Evolutionary conservation across 1,140 invertebrate species (phyloP).

Genomic region (Ridgeia piscesae): DNA sequence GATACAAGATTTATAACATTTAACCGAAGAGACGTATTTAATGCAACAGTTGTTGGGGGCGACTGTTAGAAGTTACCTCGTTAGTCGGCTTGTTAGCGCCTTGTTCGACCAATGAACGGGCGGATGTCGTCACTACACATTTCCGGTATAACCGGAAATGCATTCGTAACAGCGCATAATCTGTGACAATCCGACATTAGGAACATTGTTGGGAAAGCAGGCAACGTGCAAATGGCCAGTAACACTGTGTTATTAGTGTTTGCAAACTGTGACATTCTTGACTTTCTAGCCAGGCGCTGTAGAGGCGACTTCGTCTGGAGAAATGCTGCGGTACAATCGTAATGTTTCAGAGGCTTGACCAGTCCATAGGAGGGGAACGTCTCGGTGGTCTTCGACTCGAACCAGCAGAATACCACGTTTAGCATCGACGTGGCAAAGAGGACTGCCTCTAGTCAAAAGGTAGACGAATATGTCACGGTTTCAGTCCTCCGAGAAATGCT

Average conservation of each 20-base stretch:
- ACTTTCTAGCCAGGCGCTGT: not conserved
- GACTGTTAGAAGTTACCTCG: not conserved
- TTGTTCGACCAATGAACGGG: not conserved
- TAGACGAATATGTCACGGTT: too few species aligned
- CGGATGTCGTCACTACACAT: not conserved
- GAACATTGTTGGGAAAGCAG: too few species aligned
- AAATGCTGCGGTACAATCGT: too few species aligned
- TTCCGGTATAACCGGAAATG: not conserved
- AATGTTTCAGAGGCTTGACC: too few species aligned
- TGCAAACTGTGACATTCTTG: not conserved
- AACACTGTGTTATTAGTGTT: not conserved
- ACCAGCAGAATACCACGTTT: too few species aligned
- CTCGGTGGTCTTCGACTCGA: too few species aligned
- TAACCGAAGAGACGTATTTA: not conserved
- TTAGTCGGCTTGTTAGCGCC: not conserved
- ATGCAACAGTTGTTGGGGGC: not conserved
- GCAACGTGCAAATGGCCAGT: not conserved
- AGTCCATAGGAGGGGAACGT: too few species aligned
- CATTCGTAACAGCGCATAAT: not conserved
- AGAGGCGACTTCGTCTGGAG: not conserved
- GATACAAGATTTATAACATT: too few species aligned
- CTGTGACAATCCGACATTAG: not conserved
- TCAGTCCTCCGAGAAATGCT: too few species aligned
- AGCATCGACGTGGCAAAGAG: too few species aligned
- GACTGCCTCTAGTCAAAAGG: too few species aligned